Percentiles rank a stretch among this genome's conserved stretches.
These are phyloP conservation scores for Drosophila flavopinicola DNA, from an alignment of 2,888 invertebrate species.

Conservation along the genomic window DNA sequence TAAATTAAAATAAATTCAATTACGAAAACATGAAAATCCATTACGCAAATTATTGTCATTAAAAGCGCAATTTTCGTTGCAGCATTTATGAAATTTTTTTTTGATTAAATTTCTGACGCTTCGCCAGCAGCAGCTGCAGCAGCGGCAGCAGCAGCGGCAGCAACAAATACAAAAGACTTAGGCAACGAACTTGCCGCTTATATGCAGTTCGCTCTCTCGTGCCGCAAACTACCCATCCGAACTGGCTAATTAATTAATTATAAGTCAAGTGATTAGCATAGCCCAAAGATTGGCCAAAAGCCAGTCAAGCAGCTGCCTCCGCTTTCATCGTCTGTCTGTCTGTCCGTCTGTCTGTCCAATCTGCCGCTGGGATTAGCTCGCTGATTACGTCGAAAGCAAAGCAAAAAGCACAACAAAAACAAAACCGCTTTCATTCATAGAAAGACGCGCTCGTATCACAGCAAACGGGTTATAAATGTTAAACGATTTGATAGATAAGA, in stretches of 20 bases:
- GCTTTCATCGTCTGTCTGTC: constrained; percentile 46
- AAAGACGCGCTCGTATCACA: constrained; percentile 45
- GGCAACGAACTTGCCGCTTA: constrained; percentile 51
- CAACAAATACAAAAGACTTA: constrained; percentile 56
- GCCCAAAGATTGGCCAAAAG: constrained; percentile 46
- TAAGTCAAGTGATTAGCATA: constrained; percentile 72
- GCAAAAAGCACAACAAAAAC: constrained; percentile 11
- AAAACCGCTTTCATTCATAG: constrained; percentile 74
- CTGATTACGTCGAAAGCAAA: constrained; percentile 50
- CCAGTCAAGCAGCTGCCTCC: constrained; percentile 49
- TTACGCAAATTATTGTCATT: constrained; percentile 84
- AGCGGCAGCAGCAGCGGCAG: background rate
- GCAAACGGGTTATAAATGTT: constrained; percentile 73
- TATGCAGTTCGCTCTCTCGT: constrained; percentile 12
- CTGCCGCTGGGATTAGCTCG: constrained; percentile 48
- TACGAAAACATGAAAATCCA: constrained; percentile 85
- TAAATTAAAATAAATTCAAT: constrained; percentile 85
- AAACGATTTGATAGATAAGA: constrained; percentile 77
- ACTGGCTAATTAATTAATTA: constrained; percentile 73
- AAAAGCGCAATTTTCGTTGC: constrained; percentile 75
- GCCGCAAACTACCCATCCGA: constrained; percentile 29
- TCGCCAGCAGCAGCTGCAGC: constrained; percentile 18
- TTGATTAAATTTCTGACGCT: constrained; percentile 74
- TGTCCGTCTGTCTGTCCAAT: constrained; percentile 25
- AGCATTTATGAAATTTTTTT: constrained; percentile 67